Conservation (phyloP, 2,888 invertebrate species). For the Liodrosophila aerea region DNA sequence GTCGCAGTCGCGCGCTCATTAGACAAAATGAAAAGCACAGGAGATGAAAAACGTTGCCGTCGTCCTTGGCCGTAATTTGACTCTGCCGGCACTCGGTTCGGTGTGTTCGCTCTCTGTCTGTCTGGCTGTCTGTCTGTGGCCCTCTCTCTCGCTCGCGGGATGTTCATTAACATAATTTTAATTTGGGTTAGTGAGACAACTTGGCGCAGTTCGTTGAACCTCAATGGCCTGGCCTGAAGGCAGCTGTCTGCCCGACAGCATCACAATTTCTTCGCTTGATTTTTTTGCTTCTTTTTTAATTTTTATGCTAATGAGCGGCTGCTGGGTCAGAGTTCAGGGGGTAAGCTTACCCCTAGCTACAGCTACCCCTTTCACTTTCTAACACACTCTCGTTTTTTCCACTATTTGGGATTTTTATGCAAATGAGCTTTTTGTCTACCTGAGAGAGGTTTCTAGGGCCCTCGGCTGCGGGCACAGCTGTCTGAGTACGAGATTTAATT, state of each 20-base stretch:
- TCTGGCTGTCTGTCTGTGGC: constrained; percentile 5
- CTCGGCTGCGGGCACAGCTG: too few relatives aligned
- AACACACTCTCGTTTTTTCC: constrained; percentile 48
- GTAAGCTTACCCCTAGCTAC: constrained; percentile 37
- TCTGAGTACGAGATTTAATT: constrained; percentile 56
- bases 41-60: constrained; percentile 42
- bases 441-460: constrained; percentile 40
- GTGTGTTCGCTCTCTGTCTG: constrained; percentile 4
- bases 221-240: constrained; percentile 36
- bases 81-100: constrained; percentile 38
- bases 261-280: constrained; percentile 48
- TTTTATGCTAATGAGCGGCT: constrained; percentile 77
- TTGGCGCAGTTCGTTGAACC: constrained; percentile 69
- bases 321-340: constrained; percentile 40
- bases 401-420: constrained; percentile 53
- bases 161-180: constrained; percentile 81
- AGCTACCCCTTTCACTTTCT: constrained; percentile 66
- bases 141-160: constrained; percentile 31
- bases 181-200: constrained; percentile 80
- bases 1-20: constrained; percentile 61
- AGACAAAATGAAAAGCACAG: constrained; percentile 65
- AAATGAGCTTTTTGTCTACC: constrained; percentile 72
- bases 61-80: constrained; percentile 79
- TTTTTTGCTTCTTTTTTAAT: constrained; percentile 38
- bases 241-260: constrained; percentile 49